A percentile compares a stretch with the other conserved stretches of the same genome.
These are phyloP conservation scores for Gouania willdenowi DNA, from an alignment of 2,797 vertebrate genomes.

Conservation along the genomic window DNA sequence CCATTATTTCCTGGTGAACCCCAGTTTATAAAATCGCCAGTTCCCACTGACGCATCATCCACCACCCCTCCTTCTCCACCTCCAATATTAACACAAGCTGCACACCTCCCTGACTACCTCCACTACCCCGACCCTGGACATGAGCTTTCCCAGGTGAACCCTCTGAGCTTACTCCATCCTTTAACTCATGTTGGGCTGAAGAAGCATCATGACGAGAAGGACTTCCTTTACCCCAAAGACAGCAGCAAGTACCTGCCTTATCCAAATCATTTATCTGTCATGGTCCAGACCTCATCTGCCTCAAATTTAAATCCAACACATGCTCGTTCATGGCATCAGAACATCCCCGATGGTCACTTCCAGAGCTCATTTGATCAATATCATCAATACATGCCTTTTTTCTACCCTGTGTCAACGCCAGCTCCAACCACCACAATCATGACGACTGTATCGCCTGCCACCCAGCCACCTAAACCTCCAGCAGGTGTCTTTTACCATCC, in stretches of 20 bases:
- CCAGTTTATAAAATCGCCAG: constrained; percentile 8
- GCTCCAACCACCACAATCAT: not conserved
- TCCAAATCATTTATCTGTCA: not conserved
- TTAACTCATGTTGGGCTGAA: no score
- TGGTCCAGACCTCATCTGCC: not conserved
- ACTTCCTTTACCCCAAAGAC: not conserved
- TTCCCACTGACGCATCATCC: constrained; percentile 1
- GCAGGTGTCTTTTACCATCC: not conserved
- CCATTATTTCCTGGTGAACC: constrained; percentile 2
- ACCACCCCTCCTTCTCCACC: constrained; percentile 2
- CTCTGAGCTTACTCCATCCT: constrained; percentile 10
- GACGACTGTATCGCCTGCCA: not conserved
- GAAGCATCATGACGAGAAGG: no score
- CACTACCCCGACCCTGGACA: constrained; percentile 6
- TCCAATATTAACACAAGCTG: constrained; percentile 8
- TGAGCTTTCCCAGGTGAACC: constrained; percentile 21
- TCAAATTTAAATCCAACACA: not conserved
- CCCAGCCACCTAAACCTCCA: not conserved
- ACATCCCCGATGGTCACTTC: constrained; percentile 3
- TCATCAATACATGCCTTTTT: constrained; percentile 3
- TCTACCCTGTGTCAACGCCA: constrained; percentile 10
- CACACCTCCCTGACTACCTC: constrained; percentile 9
- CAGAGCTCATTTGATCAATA: constrained; percentile 11
- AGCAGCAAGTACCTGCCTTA: not conserved
- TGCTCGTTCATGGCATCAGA: not conserved